phyloP scores from a whole-genome alignment of 2,113 vertebrate genomes.

The Struthio camelus region DNA sequence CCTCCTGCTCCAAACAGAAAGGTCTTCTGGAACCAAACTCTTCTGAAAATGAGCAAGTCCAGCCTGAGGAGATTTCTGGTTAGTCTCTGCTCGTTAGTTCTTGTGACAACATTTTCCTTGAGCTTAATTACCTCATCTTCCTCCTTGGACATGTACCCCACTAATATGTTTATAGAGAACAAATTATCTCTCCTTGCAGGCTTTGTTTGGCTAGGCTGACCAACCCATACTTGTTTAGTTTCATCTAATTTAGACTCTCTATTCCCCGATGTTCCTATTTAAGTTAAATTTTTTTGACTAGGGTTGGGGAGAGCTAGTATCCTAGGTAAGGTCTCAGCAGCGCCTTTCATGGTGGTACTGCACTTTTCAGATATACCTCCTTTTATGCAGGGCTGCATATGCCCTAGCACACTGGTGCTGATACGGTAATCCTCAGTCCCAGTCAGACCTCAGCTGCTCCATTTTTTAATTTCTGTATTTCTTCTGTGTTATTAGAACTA shows the following conservation, averaged over 20 bases:
- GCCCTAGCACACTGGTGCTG: neutral
- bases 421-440: neutral
- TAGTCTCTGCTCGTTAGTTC: slow-evolving; percentile 51
- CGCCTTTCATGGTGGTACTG: neutral
- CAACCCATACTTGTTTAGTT: neutral
- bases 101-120: slow-evolving; percentile 55
- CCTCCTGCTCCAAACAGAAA: neutral
- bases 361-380: neutral
- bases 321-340: neutral
- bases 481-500: neutral
- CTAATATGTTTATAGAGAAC: slow-evolving; percentile 50
- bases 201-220: slow-evolving; percentile 28
- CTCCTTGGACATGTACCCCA: slow-evolving; percentile 56
- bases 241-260: neutral
- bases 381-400: neutral
- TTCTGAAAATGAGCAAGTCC: slow-evolving; percentile 25
- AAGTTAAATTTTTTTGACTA: neutral
- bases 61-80: slow-evolving; percentile 53
- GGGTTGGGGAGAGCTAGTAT: neutral
- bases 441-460: neutral
- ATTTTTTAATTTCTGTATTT: neutral
- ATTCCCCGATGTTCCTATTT: neutral
- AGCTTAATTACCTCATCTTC: slow-evolving; percentile 63
- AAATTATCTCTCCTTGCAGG: slow-evolving; percentile 52
- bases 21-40: neutral